Evolutionary conservation across 1,140 invertebrate species (phyloP).

Genomic region (Drosophila ananassae): DNA sequence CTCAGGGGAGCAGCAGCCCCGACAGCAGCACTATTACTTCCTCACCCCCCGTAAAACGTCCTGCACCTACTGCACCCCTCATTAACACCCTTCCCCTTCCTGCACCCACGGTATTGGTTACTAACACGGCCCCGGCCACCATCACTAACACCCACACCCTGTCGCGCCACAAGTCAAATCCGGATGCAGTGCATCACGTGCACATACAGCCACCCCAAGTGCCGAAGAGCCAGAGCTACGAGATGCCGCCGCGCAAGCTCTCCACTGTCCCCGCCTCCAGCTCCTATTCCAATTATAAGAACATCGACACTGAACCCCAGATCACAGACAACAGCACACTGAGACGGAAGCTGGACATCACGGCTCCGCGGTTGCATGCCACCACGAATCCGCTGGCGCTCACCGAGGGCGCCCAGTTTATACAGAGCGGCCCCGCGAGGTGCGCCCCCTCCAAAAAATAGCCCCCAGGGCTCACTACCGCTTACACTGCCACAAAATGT

Average conservation of each 20-base stretch:
- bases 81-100: constrained; percentile 7
- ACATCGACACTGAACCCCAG: constrained; percentile 39
- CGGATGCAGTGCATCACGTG: constrained; percentile 55
- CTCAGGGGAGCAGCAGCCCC: constrained; percentile 42
- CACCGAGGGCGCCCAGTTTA: constrained; percentile 85
- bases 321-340: constrained; percentile 52
- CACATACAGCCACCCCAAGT: constrained; percentile 50
- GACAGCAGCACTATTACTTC: constrained; percentile 45
- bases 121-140: constrained; percentile 50
- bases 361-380: constrained; percentile 87
- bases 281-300: constrained; percentile 21
- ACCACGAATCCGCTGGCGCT: constrained; percentile 89
- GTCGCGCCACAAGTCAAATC: constrained; percentile 56
- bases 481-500: constrained; percentile 29
- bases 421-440: constrained; percentile 71
- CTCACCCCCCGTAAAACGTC: constrained; percentile 40
- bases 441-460: constrained; percentile 48
- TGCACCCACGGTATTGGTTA: constrained; percentile 7
- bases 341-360: constrained; percentile 86
- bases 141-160: constrained; percentile 74
- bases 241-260: constrained; percentile 59
- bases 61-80: constrained; percentile 38
- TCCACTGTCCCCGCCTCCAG: constrained; percentile 34
- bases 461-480: background rate
- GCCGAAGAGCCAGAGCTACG: constrained; percentile 69